Base-by-base conservation (phyloP, 2,113 vertebrate genomes). In the Rhinichthys klamathensis region DNA sequence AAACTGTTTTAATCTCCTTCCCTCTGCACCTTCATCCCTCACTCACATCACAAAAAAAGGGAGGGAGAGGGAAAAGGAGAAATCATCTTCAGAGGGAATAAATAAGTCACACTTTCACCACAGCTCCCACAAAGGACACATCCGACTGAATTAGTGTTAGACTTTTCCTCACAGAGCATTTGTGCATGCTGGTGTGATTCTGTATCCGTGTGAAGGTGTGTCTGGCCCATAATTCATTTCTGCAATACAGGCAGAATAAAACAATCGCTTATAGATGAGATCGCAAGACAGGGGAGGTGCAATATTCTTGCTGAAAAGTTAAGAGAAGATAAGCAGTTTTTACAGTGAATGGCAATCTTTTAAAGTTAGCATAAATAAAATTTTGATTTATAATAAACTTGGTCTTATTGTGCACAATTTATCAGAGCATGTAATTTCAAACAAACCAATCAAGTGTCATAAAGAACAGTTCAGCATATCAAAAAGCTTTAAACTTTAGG, bases 71-170 rank as follows among this genome's bases (percentile, higher is more conserved):
- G 41, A 54, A 93, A 87, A 94, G 90, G 87, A 82, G 74, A 89
- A 74, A 77, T 80, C 77, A 89, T 87, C 88, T 87, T 87, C 80
- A 93, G 87, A 91, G 85, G 87, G 87, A 92, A 92, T 87, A 90
- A 94, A 90, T 92, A 86, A 91, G 90, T 92, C 91, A 90, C 91
- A 91, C 86, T 85, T 91, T 92, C 82, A 67, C 84, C 87, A 84
- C 88, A 90, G 83, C 75, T 74, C 69, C 72, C 80, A 70, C 79
- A 32, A 77, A 85, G 80, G 63, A 87, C 80, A 56, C 74, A 80
- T 85, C 69, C 41, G 80, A 83, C 79, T 69, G 85, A 83, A 79
- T 69, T 51, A 56, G 77, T 70, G 76, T 80, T 61, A 30, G 78
- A 49, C 69, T 87, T 89, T 90, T 83, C 85, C 88, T 84, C 54